Base-by-base conservation (phyloP, 2,113 vertebrate species). In the Nettapus auritus region DNA sequence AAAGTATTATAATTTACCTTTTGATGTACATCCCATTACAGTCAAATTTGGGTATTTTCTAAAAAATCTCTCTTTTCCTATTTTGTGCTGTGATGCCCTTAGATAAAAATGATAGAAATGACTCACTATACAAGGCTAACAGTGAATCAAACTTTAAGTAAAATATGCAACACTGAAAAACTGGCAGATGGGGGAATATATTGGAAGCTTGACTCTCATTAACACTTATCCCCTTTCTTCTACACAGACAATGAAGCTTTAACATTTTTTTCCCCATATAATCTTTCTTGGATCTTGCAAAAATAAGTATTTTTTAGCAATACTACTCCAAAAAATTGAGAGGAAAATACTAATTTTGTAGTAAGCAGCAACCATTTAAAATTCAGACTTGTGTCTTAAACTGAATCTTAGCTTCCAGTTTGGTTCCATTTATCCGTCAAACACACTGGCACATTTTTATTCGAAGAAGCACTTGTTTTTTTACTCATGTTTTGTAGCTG, bases 131-230 rank as follows among this genome's bases (percentile, higher is more conserved):
- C 1, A 23, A 74, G 3, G 13, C 16, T 78, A 90, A 90, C 9
- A 22, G 71, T 81, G 83, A 96, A 90, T 91, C 59, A 81, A 77
- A 71, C 9, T 93, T 78, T 68, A 93, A 82, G 83, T 70, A 94
- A 81, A 93, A 60, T n/a, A 63, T 28, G 20, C 63, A 55, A 56
- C 34, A 53, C 68, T 71, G 73, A 90, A 60, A 10, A 40, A 44
- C 29, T 88, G 76, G 56, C 71, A 91, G 66, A 88, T 60, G 29
- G 10, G 31, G 14, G 67, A 95, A 93, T 85, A 64, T 62, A 85
- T 44, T 42, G 36, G 46, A 80, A 80, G 3, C 48, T 63, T 86
- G 55, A 70, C 69, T 91, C 3, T 70, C 60, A 71, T 71, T 75
- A 71, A 78, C 42, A 68, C 70, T 93, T 83, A 82, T 60, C 26